Base-by-base conservation (phyloP, 2,113 vertebrate genomes). In the Salvator merianae region DNA sequence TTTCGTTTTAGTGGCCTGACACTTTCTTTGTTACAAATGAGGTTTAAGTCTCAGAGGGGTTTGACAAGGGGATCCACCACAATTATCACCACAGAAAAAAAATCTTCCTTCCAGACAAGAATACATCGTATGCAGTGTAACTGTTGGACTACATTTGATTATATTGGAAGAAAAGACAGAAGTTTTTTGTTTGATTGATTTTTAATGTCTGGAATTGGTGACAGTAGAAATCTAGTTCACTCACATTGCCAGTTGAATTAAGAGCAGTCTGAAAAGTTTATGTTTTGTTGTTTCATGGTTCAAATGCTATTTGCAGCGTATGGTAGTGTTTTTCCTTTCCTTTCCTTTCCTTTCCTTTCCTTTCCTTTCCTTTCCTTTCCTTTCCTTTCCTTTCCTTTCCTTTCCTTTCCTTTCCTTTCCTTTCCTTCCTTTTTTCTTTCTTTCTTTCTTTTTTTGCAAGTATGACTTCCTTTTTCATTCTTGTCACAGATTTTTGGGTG, bases 1-100 rank as follows among this genome's bases (percentile, higher is more conserved):
- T 71, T 85, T 91, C 75, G 93, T 89, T 91, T 94, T 88, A 90
- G 74, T 89, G 88, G 76, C 87, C 92, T 80, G 85, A 79, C 84
- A 73, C 34, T 81, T 84, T 88, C 87, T 66, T 69, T 20, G 87
- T 85, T 71, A 90, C 14, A 92, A 92, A 87, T 87, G 40, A 5
- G 78, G 70, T 87, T 87, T 66, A 83, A 88, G 78, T 89, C 86
- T 76, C 74, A 43, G 55, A 77, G 85, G 47, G 79, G 82, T 72
- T 62, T 2, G 32, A 86, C 73, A 78, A 59, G 14, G 9, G n/a
- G 77, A 18, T 72, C 55, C 50, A 10, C 24, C 53, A 59, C 55
- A 22, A 59, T 59, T 59, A 59, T 20, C n/a, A 7, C 62, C 55
- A 40, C 10, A 34, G 10, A 34, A 81, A 77, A 78, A 84, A n/a